Conservation (phyloP, 2,797 vertebrate species). For the Lutjanus argentimaculatus region DNA sequence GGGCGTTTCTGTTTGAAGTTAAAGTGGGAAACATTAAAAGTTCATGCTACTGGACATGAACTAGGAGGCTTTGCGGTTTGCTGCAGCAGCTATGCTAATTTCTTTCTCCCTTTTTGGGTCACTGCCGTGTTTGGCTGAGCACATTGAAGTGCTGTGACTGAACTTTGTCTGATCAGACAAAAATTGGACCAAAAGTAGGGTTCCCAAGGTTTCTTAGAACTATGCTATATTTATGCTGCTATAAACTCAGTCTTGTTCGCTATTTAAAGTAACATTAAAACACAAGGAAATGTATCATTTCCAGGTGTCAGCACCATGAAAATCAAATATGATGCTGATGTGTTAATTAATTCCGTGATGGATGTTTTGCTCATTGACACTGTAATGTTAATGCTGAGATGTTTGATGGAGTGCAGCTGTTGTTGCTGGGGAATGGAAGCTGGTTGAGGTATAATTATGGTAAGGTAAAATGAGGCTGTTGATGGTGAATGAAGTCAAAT, state of each 20-base stretch:
- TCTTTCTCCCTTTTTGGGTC: constrained; percentile 36
- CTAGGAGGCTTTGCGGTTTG: constrained; percentile 16
- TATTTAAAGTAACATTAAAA: constrained; percentile 14
- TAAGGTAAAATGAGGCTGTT: constrained; percentile 67
- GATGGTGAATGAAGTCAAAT: constrained; percentile 70
- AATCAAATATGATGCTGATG: not conserved
- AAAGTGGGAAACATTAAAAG: constrained; percentile 20
- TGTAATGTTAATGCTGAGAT: constrained; percentile 34
- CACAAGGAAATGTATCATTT: not conserved
- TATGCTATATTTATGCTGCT: constrained; percentile 22
- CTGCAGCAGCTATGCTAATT: constrained; percentile 39
- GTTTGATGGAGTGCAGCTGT: constrained; percentile 62
- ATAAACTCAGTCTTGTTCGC: not conserved
- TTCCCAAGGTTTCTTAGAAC: constrained; percentile 20
- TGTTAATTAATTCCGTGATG: constrained; percentile 6
- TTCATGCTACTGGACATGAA: constrained; percentile 23
- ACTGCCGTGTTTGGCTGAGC: constrained; percentile 21
- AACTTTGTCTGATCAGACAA: constrained; percentile 40
- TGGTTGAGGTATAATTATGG: constrained; percentile 75
- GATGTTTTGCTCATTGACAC: constrained; percentile 33
- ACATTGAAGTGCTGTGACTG: constrained; percentile 37
- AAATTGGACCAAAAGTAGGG: constrained; percentile 10
- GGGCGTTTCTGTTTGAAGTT: not conserved
- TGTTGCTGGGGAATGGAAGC: constrained; percentile 56
- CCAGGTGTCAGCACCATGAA: not conserved